Conservation (phyloP, 2,113 vertebrate species). For the Oxygymnocypris stewartii region DNA sequence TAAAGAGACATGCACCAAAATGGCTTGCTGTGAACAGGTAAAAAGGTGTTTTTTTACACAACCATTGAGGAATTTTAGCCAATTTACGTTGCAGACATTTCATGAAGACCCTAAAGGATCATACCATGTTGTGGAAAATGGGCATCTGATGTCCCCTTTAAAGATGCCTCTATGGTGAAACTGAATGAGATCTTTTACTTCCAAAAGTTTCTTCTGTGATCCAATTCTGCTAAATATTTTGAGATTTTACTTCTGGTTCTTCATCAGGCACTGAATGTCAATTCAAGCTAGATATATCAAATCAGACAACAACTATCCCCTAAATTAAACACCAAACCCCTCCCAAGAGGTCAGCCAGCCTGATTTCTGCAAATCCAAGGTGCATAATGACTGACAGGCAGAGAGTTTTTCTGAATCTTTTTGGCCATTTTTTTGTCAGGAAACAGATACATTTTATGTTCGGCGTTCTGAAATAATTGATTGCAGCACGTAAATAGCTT, state of each 20-base stretch:
- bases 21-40: no score
- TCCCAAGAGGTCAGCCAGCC: neutral
- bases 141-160: no score
- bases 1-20: no score
- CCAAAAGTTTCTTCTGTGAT: neutral
- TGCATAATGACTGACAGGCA: neutral
- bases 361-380: neutral
- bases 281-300: neutral
- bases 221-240: neutral
- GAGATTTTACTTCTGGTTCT: neutral
- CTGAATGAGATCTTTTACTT: neutral
- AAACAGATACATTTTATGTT: neutral
- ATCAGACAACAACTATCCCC: neutral
- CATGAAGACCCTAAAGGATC: no score
- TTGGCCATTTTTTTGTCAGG: neutral
- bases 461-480: neutral
- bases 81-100: no score
- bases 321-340: slow-evolving; percentile 6
- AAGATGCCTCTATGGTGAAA: neutral
- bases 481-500: neutral
- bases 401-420: neutral
- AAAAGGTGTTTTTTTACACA: no score
- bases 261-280: neutral
- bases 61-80: no score
- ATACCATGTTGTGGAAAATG: no score